Base-by-base conservation (phyloP, 2,113 vertebrate species). In the Thymallus thymallus region DNA sequence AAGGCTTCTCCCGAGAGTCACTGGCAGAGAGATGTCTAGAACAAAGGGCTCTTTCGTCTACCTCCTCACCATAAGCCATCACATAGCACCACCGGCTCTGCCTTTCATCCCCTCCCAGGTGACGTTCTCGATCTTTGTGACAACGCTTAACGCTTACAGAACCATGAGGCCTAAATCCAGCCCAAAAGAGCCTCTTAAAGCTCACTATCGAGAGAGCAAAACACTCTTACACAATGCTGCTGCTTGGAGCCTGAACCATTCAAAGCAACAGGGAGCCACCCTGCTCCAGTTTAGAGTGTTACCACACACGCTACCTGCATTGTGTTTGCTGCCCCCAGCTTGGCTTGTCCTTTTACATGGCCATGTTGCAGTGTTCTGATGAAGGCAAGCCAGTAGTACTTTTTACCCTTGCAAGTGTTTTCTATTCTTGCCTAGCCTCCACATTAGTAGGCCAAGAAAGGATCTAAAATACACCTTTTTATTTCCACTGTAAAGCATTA, bases 31-130 rank as follows among this genome's bases (percentile, higher is more conserved):
- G 66, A n/a, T 46, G 41, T 30, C 32, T 35, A 70, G 56, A 60
- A 72, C 71, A 73, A 73, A 68, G 71, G 70, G 68, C 77, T 3
- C 61, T 30, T 46, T 61, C 30, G 48, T 23, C 55, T 12, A 4
- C 77, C 76, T 51, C 76, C 79, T 88, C 82, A 80, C 79, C 77
- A 70, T 45, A 69, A 82, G 82, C 69, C 51, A 58, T 71, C 75
- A 77, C 77, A 55, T 74, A 81, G 80, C 73, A 32, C 16, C 30
- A 22, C 72, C 64, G 2, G 16, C 29, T 45, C 23, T 56, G 56
- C 64, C 48, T 46, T 12, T 4, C 35, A 20, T 74, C 26, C 70
- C 51, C 74, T 78, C 76, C 81, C 81, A 51, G 62, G 81, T 70
- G 75, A 74, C 14, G 13, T 66, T 80, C 72, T 81, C 77, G 71